Base-by-base conservation (phyloP, 2,888 invertebrate species). In the Monoplex corrugatus region DNA sequence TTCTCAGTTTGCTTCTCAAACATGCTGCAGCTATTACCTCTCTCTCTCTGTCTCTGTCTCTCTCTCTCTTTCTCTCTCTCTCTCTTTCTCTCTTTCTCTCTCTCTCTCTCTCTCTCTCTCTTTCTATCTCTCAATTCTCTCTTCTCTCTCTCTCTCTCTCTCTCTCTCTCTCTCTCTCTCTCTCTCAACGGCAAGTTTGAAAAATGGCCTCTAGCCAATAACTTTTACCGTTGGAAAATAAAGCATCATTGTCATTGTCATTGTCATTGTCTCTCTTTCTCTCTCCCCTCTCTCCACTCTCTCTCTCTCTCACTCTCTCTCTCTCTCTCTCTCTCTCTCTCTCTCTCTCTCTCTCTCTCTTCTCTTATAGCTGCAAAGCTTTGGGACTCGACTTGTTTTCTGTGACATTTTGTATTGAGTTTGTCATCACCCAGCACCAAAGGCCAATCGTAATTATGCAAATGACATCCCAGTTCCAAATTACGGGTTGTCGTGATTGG, bases 401-500 rank as follows among this genome's bases (percentile, higher is more conserved):
- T 38, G 35, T 38, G 75, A 75, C 75, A 75, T 75, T 19, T 16
- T 28, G 16, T 75, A 75, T 75, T 38, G 75, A 35, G 35, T 38
- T 75, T 75, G 75, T 75, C 75, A 75, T 75, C 75, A 75, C 38
- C 75, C 16, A 13, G 19, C 38, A 28, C 57, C 57, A 28, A 57
- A 23, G 28, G 57, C 57, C 57, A 87, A 89, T 88, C 88, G 88
- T 90, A 90, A 90, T 90, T 90, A 90, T 90, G 89, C 90, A 90
- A 90, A 90, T 90, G 88, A 89, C 78, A 85, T 80, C 78, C 87
- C 45, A n/a, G 80, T 23, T 68, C 86, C 87, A 87, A 87, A 87
- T 87, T 87, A 87, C 87, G 87, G 57, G 80, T 13, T 50, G 87
- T 50, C 87, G 87, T 87, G 87, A 87, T 87, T 87, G 87, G 78